phyloP scores from a whole-genome alignment of 1,140 invertebrate species.

The Drosophila pandora region DNA sequence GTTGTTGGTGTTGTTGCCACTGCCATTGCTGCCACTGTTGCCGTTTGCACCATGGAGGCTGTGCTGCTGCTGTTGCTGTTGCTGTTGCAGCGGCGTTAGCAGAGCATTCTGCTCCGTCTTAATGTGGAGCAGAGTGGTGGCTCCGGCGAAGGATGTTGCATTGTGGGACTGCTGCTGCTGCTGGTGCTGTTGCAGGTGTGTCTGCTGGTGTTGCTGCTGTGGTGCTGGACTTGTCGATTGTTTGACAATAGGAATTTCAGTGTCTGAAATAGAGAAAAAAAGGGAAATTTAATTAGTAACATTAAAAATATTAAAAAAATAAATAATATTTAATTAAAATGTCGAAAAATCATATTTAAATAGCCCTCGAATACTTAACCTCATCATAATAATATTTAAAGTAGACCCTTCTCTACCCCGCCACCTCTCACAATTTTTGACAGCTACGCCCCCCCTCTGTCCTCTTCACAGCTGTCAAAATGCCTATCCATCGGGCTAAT shows the following conservation, averaged over 20 bases:
- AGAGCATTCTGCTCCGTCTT: conserved; percentile 79
- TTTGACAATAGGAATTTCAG: conserved; percentile 84
- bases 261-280: conserved; percentile 64
- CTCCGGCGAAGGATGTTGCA: conserved; percentile 53
- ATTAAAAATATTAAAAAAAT: not conserved
- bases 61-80: conserved; percentile 72
- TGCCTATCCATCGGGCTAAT: conserved; percentile 62
- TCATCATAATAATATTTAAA: not conserved
- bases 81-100: conserved; percentile 68
- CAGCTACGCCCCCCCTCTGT: conserved; percentile 18
- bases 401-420: not conserved
- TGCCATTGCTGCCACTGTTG: conserved; percentile 60
- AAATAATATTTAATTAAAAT: not conserved
- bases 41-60: conserved; percentile 45
- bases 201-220: conserved; percentile 66
- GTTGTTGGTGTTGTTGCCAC: conserved; percentile 55
- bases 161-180: conserved; percentile 61
- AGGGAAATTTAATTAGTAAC: conserved; percentile 3
- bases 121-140: conserved; percentile 71
- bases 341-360: not conserved
- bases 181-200: conserved; percentile 63
- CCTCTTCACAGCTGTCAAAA: conserved; percentile 68
- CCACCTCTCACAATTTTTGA: conserved; percentile 1
- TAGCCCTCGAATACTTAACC: not conserved
- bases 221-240: conserved; percentile 83